Base-by-base conservation (phyloP, 2,888 invertebrate species). In the Agrilus biguttatus region DNA sequence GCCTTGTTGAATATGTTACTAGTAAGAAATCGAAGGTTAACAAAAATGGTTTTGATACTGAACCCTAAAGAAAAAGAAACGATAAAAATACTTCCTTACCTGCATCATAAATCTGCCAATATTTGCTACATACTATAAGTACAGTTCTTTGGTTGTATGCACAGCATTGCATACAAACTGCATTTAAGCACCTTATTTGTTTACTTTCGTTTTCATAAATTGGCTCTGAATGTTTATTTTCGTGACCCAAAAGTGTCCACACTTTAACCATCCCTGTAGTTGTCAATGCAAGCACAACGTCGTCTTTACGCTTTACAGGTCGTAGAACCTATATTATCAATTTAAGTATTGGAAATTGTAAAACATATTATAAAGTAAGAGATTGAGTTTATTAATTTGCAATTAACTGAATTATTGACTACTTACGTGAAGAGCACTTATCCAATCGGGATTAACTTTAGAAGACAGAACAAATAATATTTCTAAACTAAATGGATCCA, bases 151-250 rank as follows among this genome's bases (percentile, higher is more conserved):
- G 95, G 67, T 97, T 97, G 64, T 89, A 89, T 0, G 88, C 78
- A 61, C 96, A 97, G 59, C 96, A 96, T 54, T 88, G 87, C 61
- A 97, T 74, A 1, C 85, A 88, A 36, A 92, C 77, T 1, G 96
- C 95, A 70, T 95, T 95, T 40, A 93, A 69, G 54, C 95, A 92
- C 2, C 91, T 80, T 40, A 98, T 89, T 59, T 95, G 91, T 62
- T 97, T 98, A 39, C 95, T 95, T 62, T 99, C 98, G 62, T 96
- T 85, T 65, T 98, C 98, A 63, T 89, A 93, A 36, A 95, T 78
- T 0, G 88, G 87, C 54, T 89, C 87, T 0, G 83, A 80, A 55
- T 83, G 82, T 54, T 88, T 89, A 57, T 83, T 82, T 61, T 93
- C 93, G 51, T 83, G 83, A 3, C 90, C 91, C 33, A 85, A 71